phyloP scores from a whole-genome alignment of 1,140 invertebrate genomes.

The Zaprionus vittiger region DNA sequence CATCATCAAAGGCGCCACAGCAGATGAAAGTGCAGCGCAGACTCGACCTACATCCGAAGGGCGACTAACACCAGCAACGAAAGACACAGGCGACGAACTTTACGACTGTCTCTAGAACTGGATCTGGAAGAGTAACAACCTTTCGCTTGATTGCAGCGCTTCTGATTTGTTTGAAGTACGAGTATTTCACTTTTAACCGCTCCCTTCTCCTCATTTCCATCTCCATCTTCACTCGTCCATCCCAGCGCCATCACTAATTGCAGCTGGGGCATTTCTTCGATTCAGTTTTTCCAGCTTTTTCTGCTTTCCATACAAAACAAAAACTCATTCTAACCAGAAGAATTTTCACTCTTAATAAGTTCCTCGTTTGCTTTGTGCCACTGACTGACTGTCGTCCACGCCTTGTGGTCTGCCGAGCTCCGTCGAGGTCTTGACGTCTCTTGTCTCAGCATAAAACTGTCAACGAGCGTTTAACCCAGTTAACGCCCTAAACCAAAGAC shows the following conservation, averaged over 20 bases:
- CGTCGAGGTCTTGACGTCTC: conserved; percentile 31
- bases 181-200: conserved; percentile 66
- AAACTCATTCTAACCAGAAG: conserved; percentile 61
- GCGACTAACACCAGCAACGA: conserved; percentile 21
- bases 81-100: conserved; percentile 60
- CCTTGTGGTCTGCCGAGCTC: conserved; percentile 42
- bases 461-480: conserved; percentile 80
- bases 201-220: neutral
- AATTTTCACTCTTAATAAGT: conserved; percentile 82
- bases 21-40: conserved; percentile 46
- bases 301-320: conserved; percentile 66
- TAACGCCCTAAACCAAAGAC: conserved; percentile 72
- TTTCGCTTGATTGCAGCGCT: conserved; percentile 54
- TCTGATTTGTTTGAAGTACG: conserved; percentile 57
- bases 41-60: conserved; percentile 44
- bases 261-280: conserved; percentile 44
- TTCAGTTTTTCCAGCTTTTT: conserved; percentile 44
- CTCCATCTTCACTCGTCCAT: neutral
- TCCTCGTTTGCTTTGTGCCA: conserved; percentile 76
- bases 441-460: conserved; percentile 71
- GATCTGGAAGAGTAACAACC: conserved; percentile 24
- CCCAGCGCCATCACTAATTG: conserved; percentile 61
- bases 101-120: conserved; percentile 43
- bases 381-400: conserved; percentile 69
- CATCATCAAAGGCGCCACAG: conserved; percentile 29